Conservation (phyloP, 2,888 invertebrate species). For the Mechanitis messenoides region DNA sequence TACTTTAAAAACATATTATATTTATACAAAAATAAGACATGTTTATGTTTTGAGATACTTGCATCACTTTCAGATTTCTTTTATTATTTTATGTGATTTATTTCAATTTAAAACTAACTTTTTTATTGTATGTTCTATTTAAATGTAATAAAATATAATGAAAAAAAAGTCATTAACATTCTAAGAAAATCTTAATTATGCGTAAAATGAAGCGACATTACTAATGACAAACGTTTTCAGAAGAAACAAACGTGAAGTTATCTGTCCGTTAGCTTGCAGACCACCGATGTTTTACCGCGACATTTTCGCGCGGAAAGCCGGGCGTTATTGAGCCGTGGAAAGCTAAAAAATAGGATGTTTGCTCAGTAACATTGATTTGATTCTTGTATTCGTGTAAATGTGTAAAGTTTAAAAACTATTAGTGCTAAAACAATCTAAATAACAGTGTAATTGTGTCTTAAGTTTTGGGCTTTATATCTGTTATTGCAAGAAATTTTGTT, state of each 20-base stretch:
- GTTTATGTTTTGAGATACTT: no score
- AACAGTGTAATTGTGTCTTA: slow-evolving; percentile 40
- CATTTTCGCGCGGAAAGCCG: slow-evolving; percentile 78
- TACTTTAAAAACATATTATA: no score
- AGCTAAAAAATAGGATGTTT: slow-evolving; percentile 58
- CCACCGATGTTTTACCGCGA: slow-evolving; percentile 71
- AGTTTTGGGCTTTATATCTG: slow-evolving; percentile 43
- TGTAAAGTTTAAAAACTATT: slow-evolving; percentile 32
- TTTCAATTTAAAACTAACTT: no score
- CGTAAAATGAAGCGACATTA: slow-evolving; percentile 39
- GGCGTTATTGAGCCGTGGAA: slow-evolving; percentile 76
- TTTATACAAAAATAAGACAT: no score
- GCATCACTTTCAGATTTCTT: no score
- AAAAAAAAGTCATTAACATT: not conserved
- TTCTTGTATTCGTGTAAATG: slow-evolving; percentile 34
- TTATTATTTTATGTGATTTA: no score
- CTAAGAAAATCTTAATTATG: slow-evolving; percentile 25
- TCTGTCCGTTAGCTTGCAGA: slow-evolving; percentile 48
- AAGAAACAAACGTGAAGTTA: slow-evolving; percentile 74
- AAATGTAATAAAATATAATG: no score
- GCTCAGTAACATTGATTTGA: slow-evolving; percentile 38
- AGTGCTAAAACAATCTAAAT: slow-evolving; percentile 30
- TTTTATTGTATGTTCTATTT: no score
- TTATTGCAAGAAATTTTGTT: slow-evolving; percentile 54
- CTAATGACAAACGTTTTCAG: slow-evolving; percentile 62